A percentile compares a stretch with the other conserved stretches of the same genome.
These are phyloP conservation scores for Sardinella longiceps DNA, from an alignment of 2,797 vertebrate species.

Conservation along the genomic window DNA sequence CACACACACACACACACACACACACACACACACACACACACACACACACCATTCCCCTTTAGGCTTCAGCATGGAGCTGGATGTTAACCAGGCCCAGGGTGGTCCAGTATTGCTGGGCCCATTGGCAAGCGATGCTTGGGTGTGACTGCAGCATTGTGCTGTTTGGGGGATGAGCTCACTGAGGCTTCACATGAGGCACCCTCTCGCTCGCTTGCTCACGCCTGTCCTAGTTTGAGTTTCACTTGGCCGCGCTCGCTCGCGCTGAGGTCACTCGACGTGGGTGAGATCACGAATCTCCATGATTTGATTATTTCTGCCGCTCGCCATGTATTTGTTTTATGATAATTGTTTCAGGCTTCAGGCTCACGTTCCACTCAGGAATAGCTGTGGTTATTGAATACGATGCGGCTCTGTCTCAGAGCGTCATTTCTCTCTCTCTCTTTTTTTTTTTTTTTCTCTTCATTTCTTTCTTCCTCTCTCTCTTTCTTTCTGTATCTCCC, in stretches of 20 bases:
- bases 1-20: conserved; percentile 6
- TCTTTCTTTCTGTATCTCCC: neutral
- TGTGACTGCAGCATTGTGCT: conserved; percentile 16
- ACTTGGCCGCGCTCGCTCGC: neutral
- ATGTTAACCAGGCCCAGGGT: neutral
- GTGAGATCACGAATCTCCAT: neutral
- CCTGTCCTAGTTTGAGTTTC: conserved; percentile 3
- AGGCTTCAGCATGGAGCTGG: neutral
- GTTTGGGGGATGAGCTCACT: conserved; percentile 3
- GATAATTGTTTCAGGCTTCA: conserved; percentile 16
- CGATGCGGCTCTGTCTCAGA: neutral
- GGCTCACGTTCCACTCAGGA: neutral
- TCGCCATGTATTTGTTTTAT: conserved; percentile 7
- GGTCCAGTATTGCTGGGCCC: neutral
- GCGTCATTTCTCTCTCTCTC: conserved; percentile 6
- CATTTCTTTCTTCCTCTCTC: neutral
- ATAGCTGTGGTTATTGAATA: conserved; percentile 26
- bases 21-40: conserved; percentile 3
- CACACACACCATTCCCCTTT: neutral
- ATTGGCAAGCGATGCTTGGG: neutral
- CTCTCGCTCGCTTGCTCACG: neutral
- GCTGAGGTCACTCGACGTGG: neutral
- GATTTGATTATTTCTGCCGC: conserved; percentile 14
- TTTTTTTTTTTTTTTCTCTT: neutral
- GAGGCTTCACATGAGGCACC: too few relatives aligned